Evolutionary conservation across 2,797 vertebrate species (phyloP), one percentile per base, ranked within the genome.

Genomic region (Graptemys geographica): DNA sequence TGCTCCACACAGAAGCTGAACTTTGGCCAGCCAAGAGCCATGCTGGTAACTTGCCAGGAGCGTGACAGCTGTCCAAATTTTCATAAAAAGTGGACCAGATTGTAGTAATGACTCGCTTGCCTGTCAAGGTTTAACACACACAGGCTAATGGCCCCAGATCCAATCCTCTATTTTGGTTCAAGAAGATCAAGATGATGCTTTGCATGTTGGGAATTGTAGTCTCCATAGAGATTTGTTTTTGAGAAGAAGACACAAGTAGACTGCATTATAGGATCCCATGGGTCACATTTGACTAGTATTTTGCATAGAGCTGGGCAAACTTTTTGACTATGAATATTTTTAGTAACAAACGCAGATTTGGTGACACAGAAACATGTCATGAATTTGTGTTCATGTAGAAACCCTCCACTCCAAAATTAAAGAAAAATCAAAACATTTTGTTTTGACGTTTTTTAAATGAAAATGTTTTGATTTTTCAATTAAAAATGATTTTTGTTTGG

Each of bases 71-170:
- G 87, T 84, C 53, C 1, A 4, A 81, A 56, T 92, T 91, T 90
- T 80, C 87, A 86, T 41, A 92, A 90, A 55, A 87, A 19, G 53
- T 0, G 0, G 33, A 93, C 88, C 90, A 96, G 83, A 76, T 89
- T 94, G 93, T 47, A 69, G 88, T 16, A 81, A 19, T 6, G 81
- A 72, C 83, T 47, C 51, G 87, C 72, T 69, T 85, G 53, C 83
- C 91, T 5, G 5, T 83, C 82, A 56, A 59, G 53, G 44, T 81
- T 96, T 94, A 74, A 41, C 94, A 83, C 59, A 53, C 74, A 87
- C 65, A 81, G 89, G 95, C 94, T 94, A 90, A 96, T 94, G 93
- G 80, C 31, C 90, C 10, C 84, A 95, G 47, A 23, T 8, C 79
- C 79, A 84, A 95, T 79, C 89, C 85, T 94, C 78, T 93, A 83